Evolutionary conservation across 2,888 invertebrate genomes (phyloP).

Genomic region (Aricia artaxerxes): DNA sequence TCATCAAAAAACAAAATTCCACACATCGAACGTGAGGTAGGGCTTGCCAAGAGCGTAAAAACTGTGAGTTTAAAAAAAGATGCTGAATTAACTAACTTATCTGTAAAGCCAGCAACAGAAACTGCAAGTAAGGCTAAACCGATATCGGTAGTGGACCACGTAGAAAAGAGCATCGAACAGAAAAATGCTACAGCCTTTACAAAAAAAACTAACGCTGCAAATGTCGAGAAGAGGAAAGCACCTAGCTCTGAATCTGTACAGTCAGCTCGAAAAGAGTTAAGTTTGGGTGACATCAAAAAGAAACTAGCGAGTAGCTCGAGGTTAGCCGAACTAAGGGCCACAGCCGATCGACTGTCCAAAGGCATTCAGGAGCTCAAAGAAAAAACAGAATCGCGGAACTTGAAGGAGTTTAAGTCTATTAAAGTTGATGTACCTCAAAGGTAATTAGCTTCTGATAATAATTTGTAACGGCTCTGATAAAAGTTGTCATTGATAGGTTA

Average conservation of each 20-base stretch:
- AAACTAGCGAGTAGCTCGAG: constrained; percentile 85
- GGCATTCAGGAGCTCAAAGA: constrained; percentile 82
- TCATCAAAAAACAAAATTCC: constrained; percentile 76
- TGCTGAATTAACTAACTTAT: constrained; percentile 34
- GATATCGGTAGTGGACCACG: constrained; percentile 23
- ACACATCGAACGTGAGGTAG: constrained; percentile 57
- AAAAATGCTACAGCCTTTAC: constrained; percentile 50
- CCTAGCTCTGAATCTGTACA: constrained; percentile 65
- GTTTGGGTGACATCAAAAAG: constrained; percentile 85
- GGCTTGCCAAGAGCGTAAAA: constrained; percentile 31
- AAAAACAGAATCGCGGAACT: constrained; percentile 71
- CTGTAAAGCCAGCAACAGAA: constrained; percentile 34
- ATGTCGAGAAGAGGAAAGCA: constrained; percentile 48
- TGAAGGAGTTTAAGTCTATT: constrained; percentile 86
- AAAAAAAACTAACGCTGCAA: constrained; percentile 60
- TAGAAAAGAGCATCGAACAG: constrained; percentile 32
- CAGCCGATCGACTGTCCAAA: constrained; percentile 83
- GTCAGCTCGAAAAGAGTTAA: constrained; percentile 81
- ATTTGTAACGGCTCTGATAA: not conserved
- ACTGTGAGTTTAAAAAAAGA: constrained; percentile 42
- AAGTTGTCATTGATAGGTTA: not conserved
- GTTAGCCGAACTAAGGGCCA: constrained; percentile 85
- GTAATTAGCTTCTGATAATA: constrained; percentile 47
- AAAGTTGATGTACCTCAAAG: constrained; percentile 88
- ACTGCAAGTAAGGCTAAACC: constrained; percentile 34